A percentile compares a stretch with the other conserved stretches of the same genome.
These are phyloP conservation scores for Gasterosteus aculeatus DNA, from an alignment of 2,113 vertebrate species.

Conservation along the genomic window DNA sequence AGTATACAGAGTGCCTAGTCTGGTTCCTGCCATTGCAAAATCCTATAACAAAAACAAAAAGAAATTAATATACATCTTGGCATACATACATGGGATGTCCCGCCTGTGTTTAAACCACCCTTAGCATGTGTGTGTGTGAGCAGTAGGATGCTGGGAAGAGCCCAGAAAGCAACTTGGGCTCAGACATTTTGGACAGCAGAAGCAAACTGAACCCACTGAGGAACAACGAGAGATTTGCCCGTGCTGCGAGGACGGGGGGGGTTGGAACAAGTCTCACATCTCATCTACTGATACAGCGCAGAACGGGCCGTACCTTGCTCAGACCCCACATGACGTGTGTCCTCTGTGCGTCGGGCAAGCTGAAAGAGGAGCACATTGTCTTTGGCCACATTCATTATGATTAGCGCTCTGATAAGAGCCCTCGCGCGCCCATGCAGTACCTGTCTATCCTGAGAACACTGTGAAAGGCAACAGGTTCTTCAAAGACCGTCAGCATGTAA, in stretches of 20 bases:
- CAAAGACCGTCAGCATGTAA: constrained; percentile 97
- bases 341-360: constrained; percentile 94
- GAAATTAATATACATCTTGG: background rate
- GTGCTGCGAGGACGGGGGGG: constrained; percentile 8
- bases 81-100: background rate
- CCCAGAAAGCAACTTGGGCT: background rate
- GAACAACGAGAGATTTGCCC: constrained; percentile 8
- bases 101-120: background rate
- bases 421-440: constrained; percentile 73
- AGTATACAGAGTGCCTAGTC: constrained; percentile 90
- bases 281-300: background rate
- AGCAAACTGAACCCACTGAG: constrained; percentile 8
- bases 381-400: constrained; percentile 35
- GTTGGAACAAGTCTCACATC: no score
- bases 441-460: constrained; percentile 91
- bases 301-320: constrained; percentile 86
- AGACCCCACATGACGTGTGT: constrained; percentile 96
- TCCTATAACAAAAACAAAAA: constrained; percentile 80
- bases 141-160: background rate
- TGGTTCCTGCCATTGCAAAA: constrained; percentile 90
- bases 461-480: constrained; percentile 83
- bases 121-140: no score
- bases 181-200: no score
- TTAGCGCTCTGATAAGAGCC: constrained; percentile 36
- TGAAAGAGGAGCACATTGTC: constrained; percentile 73